Evolutionary conservation across 2,797 vertebrate genomes (phyloP), one percentile per base, ranked within the genome.

Genomic region (Mormyrus proboscirostris): DNA sequence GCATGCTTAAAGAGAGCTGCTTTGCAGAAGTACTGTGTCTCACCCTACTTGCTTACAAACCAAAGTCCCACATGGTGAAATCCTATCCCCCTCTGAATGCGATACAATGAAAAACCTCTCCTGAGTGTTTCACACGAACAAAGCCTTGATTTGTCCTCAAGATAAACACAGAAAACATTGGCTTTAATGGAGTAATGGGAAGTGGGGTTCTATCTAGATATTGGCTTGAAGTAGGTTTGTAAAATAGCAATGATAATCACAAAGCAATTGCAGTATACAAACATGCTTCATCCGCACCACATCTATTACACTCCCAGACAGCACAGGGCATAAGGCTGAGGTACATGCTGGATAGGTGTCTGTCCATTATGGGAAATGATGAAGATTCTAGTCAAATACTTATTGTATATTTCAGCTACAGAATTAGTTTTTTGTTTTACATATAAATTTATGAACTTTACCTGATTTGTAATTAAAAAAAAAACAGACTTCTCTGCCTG

Each of bases 101-200:
- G 44, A n/a, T 25, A 25, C 49, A 50, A 10, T 85, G 22, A 25
- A 29, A 29, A 85, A 29, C 82, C 82, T 47, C 82, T 84, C n/a
- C 47, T 84, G 19, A 22, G 41, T 22, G 9, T 12, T 84, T 84
- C 82, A 84, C 3, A 25, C 50, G 16, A 51, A 84, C 49, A 51
- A 84, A 84, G 82, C 82, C 82, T 84, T 5, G 82, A 49, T 84
- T 84, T 25, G 19, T 29, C 82, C 41, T 50, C 41, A 84, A 14
- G 47, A 84, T 84, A 84, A 50, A 84, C 22, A 22, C 79, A 83
- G 79, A 49, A 83, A 83, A 83, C 79, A 83, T 49, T 83, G n/a
- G 16, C 44, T 83, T 49, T 44, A 49, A 22, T 41, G 33, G 76
- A 41, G 41, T 9, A 47, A 82, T 83, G 38, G 79, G 44, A 83